A percentile compares a stretch with the other conserved stretches of the same genome.
Conservation (phyloP, 2,888 invertebrate species). For the Mylabris sibirica region DNA sequence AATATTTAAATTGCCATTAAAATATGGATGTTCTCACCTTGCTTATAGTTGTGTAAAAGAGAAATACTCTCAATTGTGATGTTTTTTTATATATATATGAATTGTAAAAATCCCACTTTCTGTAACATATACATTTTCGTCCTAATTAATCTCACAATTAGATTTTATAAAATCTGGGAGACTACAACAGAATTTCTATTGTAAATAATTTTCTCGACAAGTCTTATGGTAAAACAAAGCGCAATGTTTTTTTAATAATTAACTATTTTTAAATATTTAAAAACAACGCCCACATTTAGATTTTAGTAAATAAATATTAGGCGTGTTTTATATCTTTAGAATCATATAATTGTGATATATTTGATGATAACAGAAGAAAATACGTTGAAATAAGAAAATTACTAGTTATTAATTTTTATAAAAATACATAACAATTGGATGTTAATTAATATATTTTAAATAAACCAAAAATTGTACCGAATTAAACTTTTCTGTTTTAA, state of each 20-base stretch:
- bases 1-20: background rate
- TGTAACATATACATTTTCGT: background rate
- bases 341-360: conserved; percentile 52
- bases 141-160: background rate
- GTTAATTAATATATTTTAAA: conserved; percentile 49
- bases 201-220: background rate
- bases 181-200: background rate
- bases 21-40: background rate
- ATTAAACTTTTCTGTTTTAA: conserved; percentile 15
- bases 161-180: background rate
- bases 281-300: background rate
- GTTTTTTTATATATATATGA: background rate
- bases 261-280: background rate
- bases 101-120: background rate
- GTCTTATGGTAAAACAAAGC: background rate
- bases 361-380: conserved; percentile 25
- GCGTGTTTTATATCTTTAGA: conserved; percentile 37
- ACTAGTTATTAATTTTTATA: conserved; percentile 33
- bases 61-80: conserved; percentile 6
- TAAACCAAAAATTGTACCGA: conserved; percentile 37
- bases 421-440: conserved; percentile 30
- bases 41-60: conserved; percentile 8
- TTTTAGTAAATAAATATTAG: background rate
- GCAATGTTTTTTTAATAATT: background rate
- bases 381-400: background rate